Conservation (phyloP, 2,113 vertebrate species). For the Desmodus rotundus region DNA sequence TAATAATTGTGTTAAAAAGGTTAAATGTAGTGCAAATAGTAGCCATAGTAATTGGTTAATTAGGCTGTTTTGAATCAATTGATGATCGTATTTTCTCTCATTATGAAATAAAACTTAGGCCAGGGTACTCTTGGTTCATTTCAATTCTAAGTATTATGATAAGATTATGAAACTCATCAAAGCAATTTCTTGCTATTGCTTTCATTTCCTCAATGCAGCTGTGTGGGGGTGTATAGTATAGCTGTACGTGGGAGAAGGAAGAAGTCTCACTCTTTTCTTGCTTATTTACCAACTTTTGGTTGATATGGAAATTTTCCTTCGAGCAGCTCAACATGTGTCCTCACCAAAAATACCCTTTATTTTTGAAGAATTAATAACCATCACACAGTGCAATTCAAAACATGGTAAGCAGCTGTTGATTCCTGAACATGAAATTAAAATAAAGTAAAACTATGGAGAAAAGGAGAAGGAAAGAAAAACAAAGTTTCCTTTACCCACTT, state of each 20-base stretch:
- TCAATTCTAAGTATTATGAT: conserved; percentile 13
- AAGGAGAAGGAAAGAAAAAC: neutral
- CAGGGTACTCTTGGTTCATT: neutral
- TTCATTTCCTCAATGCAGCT: conserved; percentile 46
- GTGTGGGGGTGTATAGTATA: neutral
- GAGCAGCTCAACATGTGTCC: neutral
- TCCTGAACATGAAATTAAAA: neutral
- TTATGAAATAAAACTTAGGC: conserved; percentile 4
- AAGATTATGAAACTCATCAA: neutral
- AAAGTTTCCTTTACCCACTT: neutral
- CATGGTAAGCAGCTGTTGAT: neutral
- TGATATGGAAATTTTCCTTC: conserved; percentile 3
- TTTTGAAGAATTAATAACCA: conserved; percentile 31
- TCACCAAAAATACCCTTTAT: conserved; percentile 22
- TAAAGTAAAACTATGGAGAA: neutral
- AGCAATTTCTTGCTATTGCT: conserved; percentile 52
- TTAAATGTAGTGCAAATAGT: neutral
- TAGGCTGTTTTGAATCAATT: neutral
- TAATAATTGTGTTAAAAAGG: neutral
- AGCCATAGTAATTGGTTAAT: neutral
- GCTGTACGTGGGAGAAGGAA: neutral
- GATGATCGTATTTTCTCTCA: neutral
- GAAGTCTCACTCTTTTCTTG: neutral
- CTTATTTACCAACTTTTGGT: conserved; percentile 35
- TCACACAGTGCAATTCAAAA: neutral